Evolutionary conservation across 2,113 vertebrate species (phyloP), one percentile per base, ranked within the genome.

Genomic region (Psilopsiagon aymara): DNA sequence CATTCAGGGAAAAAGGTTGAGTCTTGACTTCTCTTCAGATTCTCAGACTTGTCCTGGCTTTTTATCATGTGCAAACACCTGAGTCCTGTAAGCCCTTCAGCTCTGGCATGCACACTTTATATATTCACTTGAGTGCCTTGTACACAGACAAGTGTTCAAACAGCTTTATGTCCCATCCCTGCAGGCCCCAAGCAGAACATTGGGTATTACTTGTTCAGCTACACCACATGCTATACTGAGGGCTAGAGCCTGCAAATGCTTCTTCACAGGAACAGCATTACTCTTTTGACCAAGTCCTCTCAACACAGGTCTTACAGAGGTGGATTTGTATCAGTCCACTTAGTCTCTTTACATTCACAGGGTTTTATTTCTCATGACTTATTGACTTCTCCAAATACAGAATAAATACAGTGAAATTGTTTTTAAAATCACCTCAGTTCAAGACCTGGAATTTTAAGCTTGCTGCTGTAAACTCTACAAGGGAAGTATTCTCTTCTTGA

Each of bases 51-150:
- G 49, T 86, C 85, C 63, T 88, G 88, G 25, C 21, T 92, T 83
- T 95, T 93, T 92, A 88, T 92, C 76, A 94, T 78, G 82, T 90
- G 66, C 28, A 66, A 90, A 92, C 78, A 88, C 90, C 93, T 86
- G 92, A 52, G 49, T 46, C 67, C 84, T 33, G 6, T 39, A 80
- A 86, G 64, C 90, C 53, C 35, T 89, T 82, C 82, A 82, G 87
- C 67, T 82, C 59, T 95, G 94, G 75, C 81, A 73, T 23, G 25
- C 73, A 35, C 35, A 25, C 11, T 80, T 73, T 1, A 7, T 1
- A 1, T 23, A 39, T 53, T 62, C 88, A 81, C 64, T 89, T 0
- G 0, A 91, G 87, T 88, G 75, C n/a, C 44, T 91, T 91, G 63
- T 82, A 51, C 53, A 23, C 66, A 92, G 59, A 69, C 57, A 74